Percentiles rank a stretch among this genome's conserved stretches.
These are phyloP conservation scores for Zaprionus ghesquierei DNA, from an alignment of 1,140 invertebrate species.

Conservation along the genomic window DNA sequence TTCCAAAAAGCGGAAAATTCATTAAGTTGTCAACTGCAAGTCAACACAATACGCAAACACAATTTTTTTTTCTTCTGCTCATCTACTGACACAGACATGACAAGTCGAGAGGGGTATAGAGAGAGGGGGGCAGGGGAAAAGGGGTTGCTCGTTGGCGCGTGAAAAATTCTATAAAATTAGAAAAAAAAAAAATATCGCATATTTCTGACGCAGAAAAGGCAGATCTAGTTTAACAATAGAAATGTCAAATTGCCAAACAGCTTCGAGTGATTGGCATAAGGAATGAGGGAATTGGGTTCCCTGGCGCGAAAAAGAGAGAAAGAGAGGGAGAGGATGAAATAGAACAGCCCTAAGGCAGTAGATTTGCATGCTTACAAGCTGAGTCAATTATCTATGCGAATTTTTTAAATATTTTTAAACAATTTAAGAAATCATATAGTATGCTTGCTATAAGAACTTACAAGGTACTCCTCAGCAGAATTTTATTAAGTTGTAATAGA, in stretches of 20 bases:
- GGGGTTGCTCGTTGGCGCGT: conserved; percentile 24
- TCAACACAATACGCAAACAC: conserved; percentile 73
- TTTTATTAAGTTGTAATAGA: too few species aligned
- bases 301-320: background rate
- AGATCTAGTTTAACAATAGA: conserved; percentile 17
- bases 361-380: too few species aligned
- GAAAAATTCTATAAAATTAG: conserved; percentile 46
- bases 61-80: background rate
- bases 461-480: too few species aligned
- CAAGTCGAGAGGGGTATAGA: conserved; percentile 16
- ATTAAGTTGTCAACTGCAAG: conserved; percentile 82
- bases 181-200: background rate
- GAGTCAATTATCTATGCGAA: too few species aligned
- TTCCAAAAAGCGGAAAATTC: conserved; percentile 56
- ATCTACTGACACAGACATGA: conserved; percentile 73
- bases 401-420: too few species aligned
- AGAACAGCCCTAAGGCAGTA: too few species aligned
- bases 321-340: too few species aligned
- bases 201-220: conserved; percentile 1
- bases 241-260: conserved; percentile 32
- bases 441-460: background rate
- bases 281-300: conserved; percentile 11
- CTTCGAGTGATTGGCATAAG: conserved; percentile 31
- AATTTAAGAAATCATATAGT: too few species aligned
- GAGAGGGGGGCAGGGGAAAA: background rate